phyloP scores from a whole-genome alignment of 2,113 vertebrate species.

The Balaenoptera acutorostrata region DNA sequence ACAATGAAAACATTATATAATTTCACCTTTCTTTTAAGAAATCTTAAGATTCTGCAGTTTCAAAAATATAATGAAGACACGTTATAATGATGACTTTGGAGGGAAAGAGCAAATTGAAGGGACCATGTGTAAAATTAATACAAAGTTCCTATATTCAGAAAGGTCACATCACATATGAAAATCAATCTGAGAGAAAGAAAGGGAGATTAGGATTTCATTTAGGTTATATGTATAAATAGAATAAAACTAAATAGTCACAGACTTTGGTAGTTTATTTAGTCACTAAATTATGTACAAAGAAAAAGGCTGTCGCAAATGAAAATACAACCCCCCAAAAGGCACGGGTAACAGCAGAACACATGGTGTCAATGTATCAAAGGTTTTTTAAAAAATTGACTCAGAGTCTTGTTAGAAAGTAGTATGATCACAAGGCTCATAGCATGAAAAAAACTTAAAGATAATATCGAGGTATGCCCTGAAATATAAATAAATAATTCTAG shows the following conservation, averaged over 20 bases:
- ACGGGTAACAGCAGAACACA: background rate
- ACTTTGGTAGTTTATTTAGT: background rate
- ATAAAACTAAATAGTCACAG: background rate
- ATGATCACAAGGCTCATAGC: background rate
- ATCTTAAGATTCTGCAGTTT: background rate
- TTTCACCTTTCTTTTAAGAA: background rate
- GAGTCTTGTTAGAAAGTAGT: background rate
- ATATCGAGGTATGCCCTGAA: background rate
- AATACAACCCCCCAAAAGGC: background rate
- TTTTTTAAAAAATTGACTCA: background rate
- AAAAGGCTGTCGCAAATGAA: background rate
- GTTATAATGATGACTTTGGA: background rate
- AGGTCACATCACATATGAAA: background rate
- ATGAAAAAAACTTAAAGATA: background rate
- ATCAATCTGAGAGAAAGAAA: background rate
- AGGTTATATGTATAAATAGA: background rate
- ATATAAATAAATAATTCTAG: background rate
- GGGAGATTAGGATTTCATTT: background rate
- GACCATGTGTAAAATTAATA: background rate
- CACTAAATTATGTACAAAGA: background rate
- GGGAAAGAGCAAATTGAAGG: background rate
- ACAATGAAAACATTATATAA: background rate
- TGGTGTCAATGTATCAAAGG: background rate
- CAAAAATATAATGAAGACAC: background rate
- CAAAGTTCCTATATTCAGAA: background rate